Base-by-base conservation (phyloP, 2,113 vertebrate species). In the human (Homo sapiens) region DNA sequence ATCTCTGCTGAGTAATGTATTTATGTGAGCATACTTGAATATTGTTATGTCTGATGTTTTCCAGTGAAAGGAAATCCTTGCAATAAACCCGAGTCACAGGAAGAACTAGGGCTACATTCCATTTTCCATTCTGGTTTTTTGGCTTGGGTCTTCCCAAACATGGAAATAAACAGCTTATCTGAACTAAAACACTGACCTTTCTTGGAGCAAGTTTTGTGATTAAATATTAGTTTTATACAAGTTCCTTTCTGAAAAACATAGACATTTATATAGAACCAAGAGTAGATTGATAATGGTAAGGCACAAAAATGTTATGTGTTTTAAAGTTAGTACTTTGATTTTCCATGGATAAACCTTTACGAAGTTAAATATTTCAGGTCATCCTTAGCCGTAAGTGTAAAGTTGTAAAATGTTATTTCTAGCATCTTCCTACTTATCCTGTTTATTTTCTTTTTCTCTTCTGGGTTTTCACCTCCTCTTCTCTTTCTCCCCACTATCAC, bases 71-170 rank as follows among this genome's bases (percentile, higher is more conserved):
- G 43, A 92, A 81, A 66, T 86, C 6, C 55, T 93, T 84, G 23
- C n/a, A 64, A 35, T 88, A 38, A 93, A 70, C n/a, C 23, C 6
- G 75, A 73, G 70, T 13, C 12, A 61, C 43, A 76, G 93, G 64
- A 97, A 91, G 9, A n/a, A 61, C n/a, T 68, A 59, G 25, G 5
- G 9, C 43, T 50, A 79, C 5, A 92, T 86, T 80, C 9, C 40
- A 68, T 92, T 96, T 75, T 89, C 57, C 79, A 23, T 92, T 80
- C 40, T 80, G 38, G 30, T 30, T 88, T 83, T 30, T 96, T 93
- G 86, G 78, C 61, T 84, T 35, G 22, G 52, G 14, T 92, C 18
- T 78, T 94, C 35, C 50, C 12, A 80, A 86, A 72, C 79, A 96
- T 81, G 73, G 45, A 89, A 82, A 90, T 66, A 90, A 90, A 72